Evolutionary conservation across 2,888 invertebrate species (phyloP).

Genomic region (Brassicogethes aeneus): DNA sequence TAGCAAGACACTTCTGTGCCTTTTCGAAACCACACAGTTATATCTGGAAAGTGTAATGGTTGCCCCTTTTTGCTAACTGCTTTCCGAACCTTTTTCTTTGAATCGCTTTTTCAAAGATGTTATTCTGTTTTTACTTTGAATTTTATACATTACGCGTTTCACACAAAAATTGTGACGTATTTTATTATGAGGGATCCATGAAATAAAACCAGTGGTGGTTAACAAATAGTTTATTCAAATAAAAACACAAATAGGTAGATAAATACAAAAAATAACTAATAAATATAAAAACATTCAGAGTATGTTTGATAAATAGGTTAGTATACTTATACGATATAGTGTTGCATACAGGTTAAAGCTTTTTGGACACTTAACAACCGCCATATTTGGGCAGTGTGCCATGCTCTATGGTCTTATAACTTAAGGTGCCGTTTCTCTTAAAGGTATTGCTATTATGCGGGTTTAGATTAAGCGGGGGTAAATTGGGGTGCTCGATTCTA

Average conservation of each 20-base stretch:
- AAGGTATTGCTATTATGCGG: constrained; percentile 36
- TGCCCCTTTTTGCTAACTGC: no score
- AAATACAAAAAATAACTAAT: constrained; percentile 12
- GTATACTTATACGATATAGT: constrained; percentile 4
- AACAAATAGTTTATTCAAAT: constrained; percentile 17
- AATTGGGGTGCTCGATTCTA: constrained; percentile 71
- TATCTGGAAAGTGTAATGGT: no score
- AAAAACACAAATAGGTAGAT: constrained; percentile 9
- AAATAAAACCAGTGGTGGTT: constrained; percentile 2
- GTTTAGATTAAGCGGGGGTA: constrained; percentile 67
- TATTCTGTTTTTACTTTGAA: no score
- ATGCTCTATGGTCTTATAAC: constrained; percentile 27
- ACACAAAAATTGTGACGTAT: no score
- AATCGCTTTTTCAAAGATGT: no score
- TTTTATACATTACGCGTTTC: no score
- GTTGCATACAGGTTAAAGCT: constrained; percentile 9
- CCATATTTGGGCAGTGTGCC: constrained; percentile 30
- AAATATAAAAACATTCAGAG: constrained; percentile 9
- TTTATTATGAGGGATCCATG: no score
- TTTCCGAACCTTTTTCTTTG: no score
- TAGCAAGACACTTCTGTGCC: no score
- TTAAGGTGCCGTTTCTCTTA: constrained; percentile 25
- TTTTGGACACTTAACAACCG: constrained; percentile 19
- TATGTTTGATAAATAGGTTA: constrained; percentile 6
- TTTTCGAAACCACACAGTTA: no score